phyloP scores from a whole-genome alignment of 2,888 invertebrate species.

The Cephonodes hylas region DNA sequence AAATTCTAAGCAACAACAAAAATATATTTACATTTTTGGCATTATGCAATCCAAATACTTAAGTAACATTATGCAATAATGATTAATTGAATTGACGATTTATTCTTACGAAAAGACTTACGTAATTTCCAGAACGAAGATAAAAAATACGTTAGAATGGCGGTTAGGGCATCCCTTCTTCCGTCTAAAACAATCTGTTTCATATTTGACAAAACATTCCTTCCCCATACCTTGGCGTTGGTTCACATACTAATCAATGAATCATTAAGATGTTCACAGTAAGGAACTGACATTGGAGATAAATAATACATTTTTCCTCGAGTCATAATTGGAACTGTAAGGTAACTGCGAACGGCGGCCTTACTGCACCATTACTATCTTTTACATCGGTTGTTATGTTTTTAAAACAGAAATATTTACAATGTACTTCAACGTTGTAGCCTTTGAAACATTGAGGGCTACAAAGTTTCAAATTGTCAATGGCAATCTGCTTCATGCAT shows the following conservation, averaged over 20 bases:
- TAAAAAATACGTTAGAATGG: no score
- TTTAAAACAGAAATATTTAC: not conserved
- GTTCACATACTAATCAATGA: not conserved
- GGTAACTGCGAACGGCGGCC: not conserved
- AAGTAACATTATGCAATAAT: no score
- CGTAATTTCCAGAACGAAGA: no score
- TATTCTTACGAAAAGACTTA: no score
- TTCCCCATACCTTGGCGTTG: not conserved
- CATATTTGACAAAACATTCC: not conserved
- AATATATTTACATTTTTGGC: no score
- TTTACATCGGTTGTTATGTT: not conserved
- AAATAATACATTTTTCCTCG: not conserved
- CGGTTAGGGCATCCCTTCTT: no score
- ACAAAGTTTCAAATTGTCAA: no score
- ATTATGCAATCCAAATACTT: no score
- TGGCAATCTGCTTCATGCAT: no score
- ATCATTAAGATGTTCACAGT: not conserved
- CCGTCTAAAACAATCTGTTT: not conserved
- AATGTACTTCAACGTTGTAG: not conserved
- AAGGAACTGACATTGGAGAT: not conserved
- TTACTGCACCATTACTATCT: not conserved
- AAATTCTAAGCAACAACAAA: no score
- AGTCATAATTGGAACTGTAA: not conserved
- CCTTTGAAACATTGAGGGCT: no score
- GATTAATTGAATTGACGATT: no score